Base-by-base conservation (phyloP, 2,888 invertebrate species). In the Drosophila acutilabella region DNA sequence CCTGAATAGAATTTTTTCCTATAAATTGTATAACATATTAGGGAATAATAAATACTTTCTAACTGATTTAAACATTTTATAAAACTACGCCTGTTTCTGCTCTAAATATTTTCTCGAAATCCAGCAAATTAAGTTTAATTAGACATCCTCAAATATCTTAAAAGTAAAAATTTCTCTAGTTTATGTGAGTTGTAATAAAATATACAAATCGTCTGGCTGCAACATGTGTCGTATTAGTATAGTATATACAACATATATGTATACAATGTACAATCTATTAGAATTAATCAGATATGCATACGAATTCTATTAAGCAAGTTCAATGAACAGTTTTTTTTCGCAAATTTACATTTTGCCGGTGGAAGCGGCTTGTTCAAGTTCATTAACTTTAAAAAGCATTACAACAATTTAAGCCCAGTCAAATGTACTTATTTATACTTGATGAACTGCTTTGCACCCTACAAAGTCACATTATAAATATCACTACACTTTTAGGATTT, bases 291-390 rank as follows among this genome's bases (percentile, higher is more conserved):
- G 44, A 59, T 70, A 72, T 81, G 64, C 64, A 66, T 52, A 66
- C 20, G 42, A 30, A 72, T 78, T 61, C 64, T 48, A 78, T 70
- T 61, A 57, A 50, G 40, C 6, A 80, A 78, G 83, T 78, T 81
- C 78, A 80, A 80, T 64, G 74, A 80, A 72, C 83, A 74, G 56
- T 45, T 72, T 57, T 56, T 56, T 52, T 30, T 26, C 30, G 14
- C 60, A 54, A 16, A 81, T 80, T 80, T 69, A 53, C 75, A 72
- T 77, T 65, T 69, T 52, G 66, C 74, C 77, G 78, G 74, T 74
- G 50, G 58, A 48, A 50, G 66, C 52, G 47, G 44, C 48, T 50
- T 64, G 51, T 78, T 78, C 79, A 79, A 78, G 78, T 78, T 78
- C 78, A 78, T 78, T 81, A 78, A 81, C 78, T 74, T 56, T 53